Evolutionary conservation across 2,797 vertebrate genomes (phyloP), one percentile per base, ranked within the genome.

Genomic region (Parotocinclus haroldoi): DNA sequence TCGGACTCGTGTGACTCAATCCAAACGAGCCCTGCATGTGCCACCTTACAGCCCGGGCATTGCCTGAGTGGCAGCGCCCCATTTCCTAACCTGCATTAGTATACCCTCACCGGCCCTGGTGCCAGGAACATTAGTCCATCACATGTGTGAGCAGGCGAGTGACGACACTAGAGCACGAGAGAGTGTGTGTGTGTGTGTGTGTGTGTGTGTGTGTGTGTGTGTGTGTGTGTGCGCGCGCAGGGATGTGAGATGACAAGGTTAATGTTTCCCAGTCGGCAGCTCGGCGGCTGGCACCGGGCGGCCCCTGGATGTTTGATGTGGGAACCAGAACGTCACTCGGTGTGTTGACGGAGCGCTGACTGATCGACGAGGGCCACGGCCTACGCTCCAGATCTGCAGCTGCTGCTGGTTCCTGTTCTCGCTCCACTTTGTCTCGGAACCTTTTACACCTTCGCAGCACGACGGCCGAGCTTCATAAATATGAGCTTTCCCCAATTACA

Each of bases 181-280:
- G 60, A 7, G 36, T 61, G 56, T 55, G 60, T 17, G 51, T 3
- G 12, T 62, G 58, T 45, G 58, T 62, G 50, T 18, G 17, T 7
- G 39, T n/a, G 36, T 61, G 56, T 55, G 60, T 17, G 51, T 3
- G 36, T 61, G 56, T 55, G 60, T 17, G 51, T 3, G 36, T 61
- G 56, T 55, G 60, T 17, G 51, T 3, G 58, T 62, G 50, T 18
- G 17, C 7, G 39, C n/a, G 27, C 27, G 27, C 27, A 16, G 14
- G 19, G 10, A 17, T 51, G 45, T 51, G 71, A 64, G 17, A 74
- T 46, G 57, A 64, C 69, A 69, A 75, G 71, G 73, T 71, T 76
- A 80, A 80, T 54, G 58, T 76, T 76, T 79, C 76, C 73, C 77
- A 79, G 62, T 54, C 50, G 57, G 68, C 40, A 39, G 58, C 38